These are phyloP conservation scores for Fopius arisanus DNA, from an alignment of 1,140 invertebrate genomes.

Conservation along the genomic window DNA sequence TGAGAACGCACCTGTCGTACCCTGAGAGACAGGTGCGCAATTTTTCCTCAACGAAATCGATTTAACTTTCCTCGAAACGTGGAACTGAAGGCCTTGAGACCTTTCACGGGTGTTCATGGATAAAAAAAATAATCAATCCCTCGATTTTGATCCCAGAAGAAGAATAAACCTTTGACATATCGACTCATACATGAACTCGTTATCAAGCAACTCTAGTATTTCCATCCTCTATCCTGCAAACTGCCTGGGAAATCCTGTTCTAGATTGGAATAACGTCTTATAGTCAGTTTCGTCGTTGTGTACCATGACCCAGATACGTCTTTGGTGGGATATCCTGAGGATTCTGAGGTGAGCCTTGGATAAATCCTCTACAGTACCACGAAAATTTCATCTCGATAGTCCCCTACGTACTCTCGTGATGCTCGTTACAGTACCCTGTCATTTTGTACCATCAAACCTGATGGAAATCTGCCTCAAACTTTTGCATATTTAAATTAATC, in stretches of 20 bases:
- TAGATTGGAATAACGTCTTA: conserved; percentile 33
- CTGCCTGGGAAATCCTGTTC: conserved; percentile 27
- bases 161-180: conserved; percentile 4
- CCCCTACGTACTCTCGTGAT: not conserved
- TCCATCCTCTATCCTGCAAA: not conserved
- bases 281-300: conserved; percentile 23
- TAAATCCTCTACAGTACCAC: not conserved
- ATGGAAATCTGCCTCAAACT: not conserved
- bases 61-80: not conserved
- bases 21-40: not conserved
- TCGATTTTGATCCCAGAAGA: not conserved
- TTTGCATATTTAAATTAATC: not conserved
- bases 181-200: conserved; percentile 7
- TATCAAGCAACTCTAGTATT: not conserved
- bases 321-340: not conserved
- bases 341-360: conserved; percentile 4
- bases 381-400: conserved; percentile 7
- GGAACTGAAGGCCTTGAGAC: not conserved
- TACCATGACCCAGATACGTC: conserved; percentile 24
- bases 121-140: not conserved
- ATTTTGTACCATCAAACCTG: not conserved
- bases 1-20: not conserved
- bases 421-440: not conserved
- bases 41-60: not conserved
- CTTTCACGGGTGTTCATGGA: not conserved